phyloP scores from a whole-genome alignment of 2,113 vertebrate genomes.

The Spermophilus dauricus region DNA sequence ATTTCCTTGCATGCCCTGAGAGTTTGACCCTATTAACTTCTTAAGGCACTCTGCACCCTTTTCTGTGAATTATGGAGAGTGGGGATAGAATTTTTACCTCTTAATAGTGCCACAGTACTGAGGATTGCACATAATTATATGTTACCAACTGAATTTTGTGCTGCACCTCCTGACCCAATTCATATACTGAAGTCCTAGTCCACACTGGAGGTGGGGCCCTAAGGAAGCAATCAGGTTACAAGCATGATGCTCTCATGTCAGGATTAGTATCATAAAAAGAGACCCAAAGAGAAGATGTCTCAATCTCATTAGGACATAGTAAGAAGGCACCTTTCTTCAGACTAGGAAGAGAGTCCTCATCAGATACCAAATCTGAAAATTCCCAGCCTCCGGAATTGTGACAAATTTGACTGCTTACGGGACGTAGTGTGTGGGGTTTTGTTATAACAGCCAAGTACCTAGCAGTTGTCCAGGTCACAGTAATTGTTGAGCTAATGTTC shows the following conservation, averaged over 20 bases:
- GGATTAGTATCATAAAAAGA: neutral
- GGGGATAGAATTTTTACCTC: neutral
- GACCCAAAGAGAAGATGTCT: neutral
- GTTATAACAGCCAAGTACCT: neutral
- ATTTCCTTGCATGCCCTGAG: neutral
- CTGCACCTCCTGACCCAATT: neutral
- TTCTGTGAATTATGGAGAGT: neutral
- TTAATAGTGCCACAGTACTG: no score
- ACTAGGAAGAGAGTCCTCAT: neutral
- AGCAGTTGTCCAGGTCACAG: neutral
- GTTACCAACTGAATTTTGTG: neutral
- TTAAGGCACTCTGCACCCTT: neutral
- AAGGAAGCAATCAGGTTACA: neutral
- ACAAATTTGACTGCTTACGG: neutral
- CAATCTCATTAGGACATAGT: no score
- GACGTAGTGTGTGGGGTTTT: neutral
- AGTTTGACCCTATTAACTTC: neutral
- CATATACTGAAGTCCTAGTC: neutral
- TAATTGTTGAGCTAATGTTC: neutral
- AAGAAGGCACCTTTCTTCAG: neutral
- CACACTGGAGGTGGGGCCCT: neutral
- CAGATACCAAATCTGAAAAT: neutral
- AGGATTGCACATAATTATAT: neutral
- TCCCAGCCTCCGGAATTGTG: neutral
- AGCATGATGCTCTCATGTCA: no score